Conservation (phyloP, 2,797 vertebrate species). For the Aratinga solstitialis region DNA sequence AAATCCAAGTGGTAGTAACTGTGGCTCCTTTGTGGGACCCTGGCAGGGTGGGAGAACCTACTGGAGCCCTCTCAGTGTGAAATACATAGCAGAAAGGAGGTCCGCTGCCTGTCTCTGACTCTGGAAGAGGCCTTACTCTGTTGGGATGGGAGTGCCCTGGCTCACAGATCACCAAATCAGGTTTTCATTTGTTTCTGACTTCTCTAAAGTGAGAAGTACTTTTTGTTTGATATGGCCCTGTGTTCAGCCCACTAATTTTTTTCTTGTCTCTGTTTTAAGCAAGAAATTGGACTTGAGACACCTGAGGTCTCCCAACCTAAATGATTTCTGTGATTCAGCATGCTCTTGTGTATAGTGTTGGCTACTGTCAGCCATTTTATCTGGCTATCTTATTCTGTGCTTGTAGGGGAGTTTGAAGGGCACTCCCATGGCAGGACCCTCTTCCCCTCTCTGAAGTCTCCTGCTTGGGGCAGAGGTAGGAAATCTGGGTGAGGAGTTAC, state of each 20-base stretch:
- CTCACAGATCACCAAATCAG: neutral
- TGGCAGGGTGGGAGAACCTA: neutral
- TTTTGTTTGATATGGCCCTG: neutral
- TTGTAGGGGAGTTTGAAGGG: neutral
- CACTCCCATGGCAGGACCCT: neutral
- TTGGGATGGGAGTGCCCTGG: neutral
- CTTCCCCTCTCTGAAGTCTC: neutral
- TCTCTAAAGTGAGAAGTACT: neutral
- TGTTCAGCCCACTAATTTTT: neutral
- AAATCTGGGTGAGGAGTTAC: neutral
- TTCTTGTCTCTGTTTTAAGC: neutral
- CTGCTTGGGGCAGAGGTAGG: neutral
- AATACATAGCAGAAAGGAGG: neutral
- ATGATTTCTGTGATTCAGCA: neutral
- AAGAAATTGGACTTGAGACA: neutral
- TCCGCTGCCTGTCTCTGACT: neutral
- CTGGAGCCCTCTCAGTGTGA: neutral
- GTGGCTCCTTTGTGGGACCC: neutral
- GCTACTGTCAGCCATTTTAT: neutral
- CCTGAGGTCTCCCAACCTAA: neutral
- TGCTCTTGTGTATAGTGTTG: neutral
- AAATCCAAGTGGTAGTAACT: neutral
- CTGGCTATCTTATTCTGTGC: neutral
- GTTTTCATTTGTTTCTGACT: neutral
- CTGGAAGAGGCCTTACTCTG: neutral